A percentile compares a stretch with the other conserved stretches of the same genome.
These are phyloP conservation scores for Sisor rabdophorus DNA, from an alignment of 2,113 vertebrate genomes.

Conservation along the genomic window DNA sequence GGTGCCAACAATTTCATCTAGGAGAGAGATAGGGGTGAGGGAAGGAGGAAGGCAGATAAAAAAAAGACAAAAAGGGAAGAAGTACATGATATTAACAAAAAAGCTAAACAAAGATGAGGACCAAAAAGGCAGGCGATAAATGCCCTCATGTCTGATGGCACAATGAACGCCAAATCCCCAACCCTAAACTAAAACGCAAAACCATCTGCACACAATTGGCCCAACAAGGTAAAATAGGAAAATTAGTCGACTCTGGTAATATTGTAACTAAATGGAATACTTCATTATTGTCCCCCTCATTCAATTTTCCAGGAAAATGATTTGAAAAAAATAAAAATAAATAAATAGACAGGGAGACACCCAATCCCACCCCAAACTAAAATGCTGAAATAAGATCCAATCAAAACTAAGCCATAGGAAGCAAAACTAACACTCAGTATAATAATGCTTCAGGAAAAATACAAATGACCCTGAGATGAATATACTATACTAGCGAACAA, in stretches of 20 bases:
- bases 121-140: slow-evolving; percentile 20
- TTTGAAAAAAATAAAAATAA: neutral
- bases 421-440: neutral
- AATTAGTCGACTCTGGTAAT: slow-evolving; percentile 23
- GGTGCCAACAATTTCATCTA: slow-evolving; percentile 95
- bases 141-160: neutral
- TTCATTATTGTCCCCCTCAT: slow-evolving; percentile 6
- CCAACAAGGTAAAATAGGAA: slow-evolving; percentile 22
- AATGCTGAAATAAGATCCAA: slow-evolving; percentile 4
- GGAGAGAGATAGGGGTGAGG: slow-evolving; percentile 56
- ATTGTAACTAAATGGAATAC: slow-evolving; percentile 3
- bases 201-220: slow-evolving; percentile 3
- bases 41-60: slow-evolving; percentile 42
- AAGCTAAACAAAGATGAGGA: neutral
- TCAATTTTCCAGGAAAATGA: slow-evolving; percentile 17
- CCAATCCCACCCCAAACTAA: neutral
- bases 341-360: neutral
- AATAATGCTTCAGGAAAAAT: neutral
- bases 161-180: neutral
- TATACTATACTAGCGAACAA: slow-evolving; percentile 2
- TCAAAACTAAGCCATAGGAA: neutral
- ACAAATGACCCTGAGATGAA: neutral
- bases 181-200: slow-evolving; percentile 26
- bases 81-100: slow-evolving; percentile 42
- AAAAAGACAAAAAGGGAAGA: slow-evolving; percentile 47